These are phyloP conservation scores for Seriola rivoliana DNA, from an alignment of 2,113 vertebrate genomes.

Conservation along the genomic window DNA sequence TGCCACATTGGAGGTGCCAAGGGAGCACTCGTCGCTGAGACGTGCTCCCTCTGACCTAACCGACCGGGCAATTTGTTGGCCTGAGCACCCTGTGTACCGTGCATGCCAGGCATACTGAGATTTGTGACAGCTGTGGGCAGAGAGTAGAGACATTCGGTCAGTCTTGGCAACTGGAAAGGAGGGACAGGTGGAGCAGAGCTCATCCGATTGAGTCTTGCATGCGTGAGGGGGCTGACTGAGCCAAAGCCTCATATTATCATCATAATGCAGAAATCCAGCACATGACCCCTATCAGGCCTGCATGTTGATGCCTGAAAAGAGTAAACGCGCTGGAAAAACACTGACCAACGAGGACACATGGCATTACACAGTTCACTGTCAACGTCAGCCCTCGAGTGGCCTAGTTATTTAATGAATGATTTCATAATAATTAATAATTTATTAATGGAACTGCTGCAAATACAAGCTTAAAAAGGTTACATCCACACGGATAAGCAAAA, in stretches of 20 bases:
- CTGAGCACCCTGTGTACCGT: slow-evolving; percentile 30
- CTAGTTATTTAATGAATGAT: slow-evolving; percentile 9
- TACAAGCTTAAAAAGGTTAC: neutral
- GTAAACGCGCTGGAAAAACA: slow-evolving; percentile 42
- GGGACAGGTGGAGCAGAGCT: slow-evolving; percentile 72
- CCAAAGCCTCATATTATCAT: slow-evolving; percentile 69
- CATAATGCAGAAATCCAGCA: slow-evolving; percentile 69
- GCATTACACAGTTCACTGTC: neutral
- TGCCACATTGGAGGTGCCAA: slow-evolving; percentile 37
- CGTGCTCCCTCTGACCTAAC: slow-evolving; percentile 19
- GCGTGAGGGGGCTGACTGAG: slow-evolving; percentile 44
- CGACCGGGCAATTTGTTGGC: slow-evolving; percentile 46
- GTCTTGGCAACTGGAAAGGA: slow-evolving; percentile 71
- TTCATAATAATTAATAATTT: neutral
- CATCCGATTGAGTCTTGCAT: slow-evolving; percentile 65
- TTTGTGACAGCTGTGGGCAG: slow-evolving; percentile 78
- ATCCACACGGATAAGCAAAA: neutral
- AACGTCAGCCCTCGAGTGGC: neutral
- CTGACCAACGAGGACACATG: slow-evolving; percentile 8
- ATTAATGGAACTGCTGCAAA: neutral
- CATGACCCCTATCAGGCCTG: slow-evolving; percentile 54
- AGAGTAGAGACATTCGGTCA: slow-evolving; percentile 62
- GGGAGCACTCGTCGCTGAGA: slow-evolving; percentile 12
- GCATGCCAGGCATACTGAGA: slow-evolving; percentile 72
- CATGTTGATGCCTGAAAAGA: slow-evolving; percentile 66